phyloP scores from a whole-genome alignment of 2,888 invertebrate species.

The Achlya flavicornis region DNA sequence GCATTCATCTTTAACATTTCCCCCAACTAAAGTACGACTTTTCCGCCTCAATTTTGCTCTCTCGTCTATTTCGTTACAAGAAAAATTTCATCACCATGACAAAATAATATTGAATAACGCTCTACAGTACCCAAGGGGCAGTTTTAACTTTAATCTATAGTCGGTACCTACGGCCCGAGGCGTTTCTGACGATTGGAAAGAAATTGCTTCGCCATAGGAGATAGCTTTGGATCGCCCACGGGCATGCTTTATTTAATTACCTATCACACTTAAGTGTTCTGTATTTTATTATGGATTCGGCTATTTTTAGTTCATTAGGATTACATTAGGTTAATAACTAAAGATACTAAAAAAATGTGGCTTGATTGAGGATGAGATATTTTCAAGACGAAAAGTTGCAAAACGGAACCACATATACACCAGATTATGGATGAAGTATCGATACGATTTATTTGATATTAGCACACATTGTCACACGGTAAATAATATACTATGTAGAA shows the following conservation, averaged over 20 bases:
- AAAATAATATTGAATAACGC: slow-evolving; percentile 7
- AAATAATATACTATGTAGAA: no score
- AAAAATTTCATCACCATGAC: slow-evolving; percentile 5
- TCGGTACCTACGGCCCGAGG: slow-evolving; percentile 23
- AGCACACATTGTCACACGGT: no score
- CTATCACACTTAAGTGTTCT: neutral
- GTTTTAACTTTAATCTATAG: slow-evolving; percentile 40
- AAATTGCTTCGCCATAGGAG: slow-evolving; percentile 25
- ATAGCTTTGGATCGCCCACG: slow-evolving; percentile 2
- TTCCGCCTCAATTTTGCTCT: neutral
- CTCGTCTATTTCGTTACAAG: neutral
- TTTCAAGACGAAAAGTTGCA: no score
- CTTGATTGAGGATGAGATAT: no score
- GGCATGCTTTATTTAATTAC: slow-evolving; percentile 7
- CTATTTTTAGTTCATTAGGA: neutral
- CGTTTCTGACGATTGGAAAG: slow-evolving; percentile 33
- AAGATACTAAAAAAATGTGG: no score
- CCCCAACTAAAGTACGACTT: neutral
- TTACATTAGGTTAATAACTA: neutral
- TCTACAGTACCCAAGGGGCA: slow-evolving; percentile 27
- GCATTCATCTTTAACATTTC: no score
- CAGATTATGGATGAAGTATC: no score
- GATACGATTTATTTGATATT: no score
- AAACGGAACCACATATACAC: no score
- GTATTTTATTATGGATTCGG: neutral